A percentile compares a stretch with the other conserved stretches of the same genome.
Evolutionary conservation across 2,888 invertebrate species (phyloP).

Genomic region (Rhorus exstirpatorius): DNA sequence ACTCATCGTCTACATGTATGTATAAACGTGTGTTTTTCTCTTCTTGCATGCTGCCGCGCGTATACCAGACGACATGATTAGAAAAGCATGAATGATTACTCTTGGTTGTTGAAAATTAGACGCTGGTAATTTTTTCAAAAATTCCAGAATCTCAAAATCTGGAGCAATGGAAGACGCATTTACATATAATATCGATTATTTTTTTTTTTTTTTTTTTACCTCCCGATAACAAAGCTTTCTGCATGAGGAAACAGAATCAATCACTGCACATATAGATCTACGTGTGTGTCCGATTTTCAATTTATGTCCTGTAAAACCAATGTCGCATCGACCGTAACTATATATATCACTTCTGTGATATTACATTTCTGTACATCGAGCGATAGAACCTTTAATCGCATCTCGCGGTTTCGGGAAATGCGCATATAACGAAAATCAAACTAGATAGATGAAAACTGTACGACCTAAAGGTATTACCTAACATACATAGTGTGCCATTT

Average conservation of each 20-base stretch:
- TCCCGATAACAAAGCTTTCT: background rate
- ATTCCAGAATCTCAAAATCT: no score
- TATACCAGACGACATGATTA: constrained; percentile 12
- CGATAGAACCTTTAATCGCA: constrained; percentile 39
- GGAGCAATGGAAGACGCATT: background rate
- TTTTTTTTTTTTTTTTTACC: background rate
- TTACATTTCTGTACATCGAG: constrained; percentile 12
- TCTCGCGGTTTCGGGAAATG: background rate
- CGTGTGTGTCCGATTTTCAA: background rate
- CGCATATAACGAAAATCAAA: constrained; percentile 30
- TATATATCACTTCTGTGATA: constrained; percentile 13
- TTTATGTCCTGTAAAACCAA: background rate
- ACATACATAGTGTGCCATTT: constrained; percentile 3
- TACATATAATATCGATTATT: background rate
- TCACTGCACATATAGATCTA: no score
- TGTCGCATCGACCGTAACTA: background rate
- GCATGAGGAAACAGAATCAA: background rate
- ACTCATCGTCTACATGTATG: constrained; percentile 6
- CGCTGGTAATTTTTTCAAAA: no score
- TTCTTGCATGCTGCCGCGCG: background rate
- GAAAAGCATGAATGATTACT: constrained; percentile 21
- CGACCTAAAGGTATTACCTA: constrained; percentile 13
- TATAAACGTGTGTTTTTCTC: background rate
- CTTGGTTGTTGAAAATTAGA: constrained; percentile 19
- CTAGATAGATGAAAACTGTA: constrained; percentile 39